phyloP scores from a whole-genome alignment of 2,888 invertebrate species.

The Leuctra nigra region DNA sequence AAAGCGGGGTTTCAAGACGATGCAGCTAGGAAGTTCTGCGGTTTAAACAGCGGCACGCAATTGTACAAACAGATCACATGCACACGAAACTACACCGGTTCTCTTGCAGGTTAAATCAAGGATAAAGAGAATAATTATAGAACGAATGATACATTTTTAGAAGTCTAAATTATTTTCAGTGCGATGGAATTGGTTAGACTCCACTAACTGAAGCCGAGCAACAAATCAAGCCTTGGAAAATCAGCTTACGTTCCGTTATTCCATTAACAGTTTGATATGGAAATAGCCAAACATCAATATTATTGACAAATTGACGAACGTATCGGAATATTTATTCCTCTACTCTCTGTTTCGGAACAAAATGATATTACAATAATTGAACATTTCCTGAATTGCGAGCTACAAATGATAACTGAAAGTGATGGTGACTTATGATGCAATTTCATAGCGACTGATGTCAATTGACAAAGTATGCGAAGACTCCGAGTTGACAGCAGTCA shows the following conservation, averaged over 20 bases:
- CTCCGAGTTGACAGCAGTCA: neutral
- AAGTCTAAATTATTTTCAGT: no score
- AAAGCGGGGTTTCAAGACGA: neutral
- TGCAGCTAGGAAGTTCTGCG: no score
- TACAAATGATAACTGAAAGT: slow-evolving; percentile 8
- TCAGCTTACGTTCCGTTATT: neutral
- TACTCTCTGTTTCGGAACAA: neutral
- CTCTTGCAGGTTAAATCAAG: no score
- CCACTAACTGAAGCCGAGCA: no score
- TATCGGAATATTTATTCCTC: slow-evolving; percentile 1
- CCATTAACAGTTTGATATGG: neutral
- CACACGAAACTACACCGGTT: no score
- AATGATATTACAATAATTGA: slow-evolving; percentile 7
- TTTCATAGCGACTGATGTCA: slow-evolving; percentile 1
- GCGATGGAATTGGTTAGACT: no score
- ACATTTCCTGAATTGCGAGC: neutral
- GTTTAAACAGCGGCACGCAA: no score
- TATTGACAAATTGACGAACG: slow-evolving; percentile 4
- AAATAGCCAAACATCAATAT: neutral
- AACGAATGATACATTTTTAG: no score
- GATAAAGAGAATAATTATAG: no score
- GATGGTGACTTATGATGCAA: slow-evolving; percentile 8
- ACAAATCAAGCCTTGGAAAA: no score
- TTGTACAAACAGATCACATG: no score
- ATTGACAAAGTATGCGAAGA: slow-evolving; percentile 1